Base-by-base conservation (phyloP, 2,888 invertebrate genomes). In the Trachelus troglodyta region DNA sequence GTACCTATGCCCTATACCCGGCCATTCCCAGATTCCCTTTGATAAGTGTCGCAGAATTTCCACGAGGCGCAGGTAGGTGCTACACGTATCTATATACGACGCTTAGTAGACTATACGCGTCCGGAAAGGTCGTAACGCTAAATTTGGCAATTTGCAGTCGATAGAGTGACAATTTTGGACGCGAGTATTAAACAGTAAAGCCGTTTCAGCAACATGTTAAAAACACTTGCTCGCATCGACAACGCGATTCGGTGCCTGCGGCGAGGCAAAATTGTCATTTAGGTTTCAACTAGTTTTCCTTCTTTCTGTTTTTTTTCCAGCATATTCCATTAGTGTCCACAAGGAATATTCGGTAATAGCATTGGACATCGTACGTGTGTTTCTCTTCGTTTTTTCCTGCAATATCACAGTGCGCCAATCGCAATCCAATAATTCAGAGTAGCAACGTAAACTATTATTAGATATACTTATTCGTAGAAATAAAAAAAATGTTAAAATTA, bases 1-100 rank as follows among this genome's bases (percentile, higher is more conserved):
- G 80, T 79, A 78, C 75, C 40, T 56, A 34, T 33, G 33, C 31
- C 31, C 71, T 31, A 30, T 71, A 23, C 31, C 71, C 33, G 15
- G 23, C 71, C 71, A 33, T 9, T 71, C 30, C 71, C n/a, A 71
- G 31, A 23, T 34, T 30, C 12, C 71, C 31, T 71, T 71, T 31
- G 33, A 71, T 23, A 31, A 23, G 12, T 31, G 71, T 71, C 40
- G 40, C 23, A 56, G 40, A 56, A 56, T 56, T 56, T 56, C 40
- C 23, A 56, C 23, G 23, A 56, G 40, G 23, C 23, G 23, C 40
- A 56, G 40, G 40, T 56, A 56, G 40, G 23, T 56, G 1, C 40
- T 56, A 0, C 15, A 23, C 40, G 1, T 23, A 23, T 56, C 15
- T 9, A 40, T 40, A 40, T 40, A 9, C 6, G 23, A 6, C 9